Base-by-base conservation (phyloP, 2,888 invertebrate genomes). In the Altica lythri region DNA sequence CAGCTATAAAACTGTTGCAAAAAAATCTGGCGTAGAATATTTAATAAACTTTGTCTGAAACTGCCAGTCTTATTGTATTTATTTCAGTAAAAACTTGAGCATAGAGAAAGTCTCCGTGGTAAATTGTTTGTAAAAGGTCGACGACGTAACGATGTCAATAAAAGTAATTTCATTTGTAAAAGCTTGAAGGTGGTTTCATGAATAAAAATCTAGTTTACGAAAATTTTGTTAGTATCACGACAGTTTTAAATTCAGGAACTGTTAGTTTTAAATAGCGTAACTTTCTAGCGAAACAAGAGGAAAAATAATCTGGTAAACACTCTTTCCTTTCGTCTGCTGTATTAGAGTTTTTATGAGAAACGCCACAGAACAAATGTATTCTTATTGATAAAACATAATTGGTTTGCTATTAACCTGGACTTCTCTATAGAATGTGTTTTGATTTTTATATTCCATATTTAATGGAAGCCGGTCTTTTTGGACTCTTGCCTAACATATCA, bases 141-240 rank as follows among this genome's bases (percentile, higher is more conserved):
- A 34, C 12, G 34, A 14, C 16, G 16, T 16, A 34, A 34, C 4
- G 34, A 34, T 34, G 34, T 34, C 34, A 34, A 34, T 34, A 34
- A 34, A 34, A 34, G 34, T 34, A 34, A 34, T 34, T 34, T 34
- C 34, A 34, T 34, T 34, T 34, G 34, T 34, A 8, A 34, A 34
- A 34, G 34, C 34, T 34, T 34, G 34, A 34, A 34, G 34, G 34
- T 34, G 34, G 34, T 34, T 34, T 34, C 34, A 34, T 34, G 34
- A 34, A 34, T 34, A 34, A 34, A 34, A 34, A 34, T 34, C 34
- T 16, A 34, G 16, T 34, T 34, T 34, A 34, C 34, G 34, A 16
- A 16, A 34, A 34, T 34, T 34, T 34, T 16, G 34, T 34, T 34
- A 34, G 34, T 34, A 16, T 8, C 34, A 14, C 12, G 30, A 30